Conservation (phyloP, 2,113 vertebrate genomes). For the Aegithalos caudatus region DNA sequence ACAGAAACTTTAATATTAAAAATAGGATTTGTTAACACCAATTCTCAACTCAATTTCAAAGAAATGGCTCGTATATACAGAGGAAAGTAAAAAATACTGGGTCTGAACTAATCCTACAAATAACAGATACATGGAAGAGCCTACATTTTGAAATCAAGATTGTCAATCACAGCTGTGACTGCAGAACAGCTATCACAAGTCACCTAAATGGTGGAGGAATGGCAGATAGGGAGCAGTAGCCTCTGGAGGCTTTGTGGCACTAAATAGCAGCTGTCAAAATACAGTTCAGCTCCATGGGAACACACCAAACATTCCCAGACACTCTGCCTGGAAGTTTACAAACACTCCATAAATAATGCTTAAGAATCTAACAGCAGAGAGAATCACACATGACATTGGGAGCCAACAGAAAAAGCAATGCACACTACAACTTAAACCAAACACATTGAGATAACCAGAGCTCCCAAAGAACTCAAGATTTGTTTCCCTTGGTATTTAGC, state of each 20-base stretch:
- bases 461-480: neutral
- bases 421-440: neutral
- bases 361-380: neutral
- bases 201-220: neutral
- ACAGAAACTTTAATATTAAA: neutral
- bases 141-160: neutral
- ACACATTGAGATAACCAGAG: neutral
- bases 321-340: neutral
- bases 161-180: neutral
- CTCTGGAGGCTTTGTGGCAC: neutral
- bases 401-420: neutral
- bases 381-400: neutral
- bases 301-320: neutral
- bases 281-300: conserved; percentile 20
- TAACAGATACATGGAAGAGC: neutral
- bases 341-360: conserved; percentile 7
- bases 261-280: conserved; percentile 14
- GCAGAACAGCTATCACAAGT: neutral
- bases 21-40: neutral
- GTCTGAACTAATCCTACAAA: neutral
- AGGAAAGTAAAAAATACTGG: neutral
- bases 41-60: neutral
- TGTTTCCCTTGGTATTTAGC: neutral
- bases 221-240: neutral
- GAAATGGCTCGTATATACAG: neutral